Conservation (phyloP, 2,113 vertebrate genomes). For the Anser cygnoides region DNA sequence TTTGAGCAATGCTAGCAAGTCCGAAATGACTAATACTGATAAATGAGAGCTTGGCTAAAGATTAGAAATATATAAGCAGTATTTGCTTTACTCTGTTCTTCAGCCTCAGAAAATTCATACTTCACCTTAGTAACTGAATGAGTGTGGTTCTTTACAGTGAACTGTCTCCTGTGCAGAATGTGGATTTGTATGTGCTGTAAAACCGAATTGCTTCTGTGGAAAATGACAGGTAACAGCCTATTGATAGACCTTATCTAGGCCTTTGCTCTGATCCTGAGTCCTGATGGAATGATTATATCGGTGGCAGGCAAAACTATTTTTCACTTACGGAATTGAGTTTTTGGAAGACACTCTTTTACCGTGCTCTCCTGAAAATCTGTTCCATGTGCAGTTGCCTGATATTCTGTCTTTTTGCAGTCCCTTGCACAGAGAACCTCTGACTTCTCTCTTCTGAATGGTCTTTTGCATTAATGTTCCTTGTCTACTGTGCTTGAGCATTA, state of each 20-base stretch:
- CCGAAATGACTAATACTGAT: neutral
- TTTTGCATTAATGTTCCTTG: neutral
- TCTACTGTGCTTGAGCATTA: neutral
- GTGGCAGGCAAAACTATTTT: neutral
- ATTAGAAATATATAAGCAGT: neutral
- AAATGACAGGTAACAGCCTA: neutral
- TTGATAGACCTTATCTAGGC: neutral
- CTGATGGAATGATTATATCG: neutral
- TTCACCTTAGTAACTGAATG: neutral
- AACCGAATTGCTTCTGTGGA: neutral
- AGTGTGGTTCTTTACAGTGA: neutral
- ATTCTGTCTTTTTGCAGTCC: neutral
- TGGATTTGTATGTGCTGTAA: neutral
- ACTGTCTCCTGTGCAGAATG: neutral
- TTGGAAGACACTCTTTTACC: neutral
- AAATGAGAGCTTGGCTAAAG: neutral
- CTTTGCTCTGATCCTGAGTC: neutral
- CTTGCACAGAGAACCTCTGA: neutral
- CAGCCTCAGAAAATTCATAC: neutral
- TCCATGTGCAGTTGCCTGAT: constrained; percentile 15
- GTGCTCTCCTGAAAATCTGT: neutral
- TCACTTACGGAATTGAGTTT: neutral
- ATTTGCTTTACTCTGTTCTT: neutral
- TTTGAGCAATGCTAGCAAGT: neutral
- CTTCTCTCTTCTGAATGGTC: neutral